phyloP scores from a whole-genome alignment of 2,888 invertebrate species.

The Microctonus hyperodae region DNA sequence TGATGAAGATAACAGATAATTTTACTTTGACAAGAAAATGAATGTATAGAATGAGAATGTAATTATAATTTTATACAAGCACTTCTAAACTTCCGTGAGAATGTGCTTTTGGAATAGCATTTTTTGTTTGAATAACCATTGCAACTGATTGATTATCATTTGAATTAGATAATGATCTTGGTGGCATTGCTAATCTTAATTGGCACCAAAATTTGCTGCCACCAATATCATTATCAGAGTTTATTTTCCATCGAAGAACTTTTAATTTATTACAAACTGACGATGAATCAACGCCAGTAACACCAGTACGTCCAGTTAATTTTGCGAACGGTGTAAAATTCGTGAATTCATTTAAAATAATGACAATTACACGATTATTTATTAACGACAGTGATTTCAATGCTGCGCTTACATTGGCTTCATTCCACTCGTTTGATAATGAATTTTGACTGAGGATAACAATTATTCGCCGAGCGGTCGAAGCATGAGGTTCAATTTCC shows the following conservation, averaged over 20 bases:
- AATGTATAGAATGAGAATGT: slow-evolving; percentile 44
- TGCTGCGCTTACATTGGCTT: slow-evolving; percentile 59
- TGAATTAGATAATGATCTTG: slow-evolving; percentile 49
- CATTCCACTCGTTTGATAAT: slow-evolving; percentile 64
- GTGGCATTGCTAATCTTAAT: slow-evolving; percentile 71
- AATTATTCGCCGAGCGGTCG: slow-evolving; percentile 65
- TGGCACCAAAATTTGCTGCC: slow-evolving; percentile 72
- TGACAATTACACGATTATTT: slow-evolving; percentile 57
- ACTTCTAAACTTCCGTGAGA: slow-evolving; percentile 61
- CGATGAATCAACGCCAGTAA: slow-evolving; percentile 64
- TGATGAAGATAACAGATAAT: slow-evolving; percentile 14
- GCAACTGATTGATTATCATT: slow-evolving; percentile 54
- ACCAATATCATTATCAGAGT: slow-evolving; percentile 48
- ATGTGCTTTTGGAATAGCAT: slow-evolving; percentile 53
- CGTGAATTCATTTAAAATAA: slow-evolving; percentile 63
- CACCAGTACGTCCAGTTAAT: slow-evolving; percentile 64
- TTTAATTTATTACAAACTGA: slow-evolving; percentile 47
- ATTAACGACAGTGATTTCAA: slow-evolving; percentile 63
- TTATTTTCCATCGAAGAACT: slow-evolving; percentile 50
- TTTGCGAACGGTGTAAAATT: slow-evolving; percentile 58
- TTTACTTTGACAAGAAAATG: slow-evolving; percentile 25
- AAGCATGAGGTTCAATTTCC: slow-evolving; percentile 66
- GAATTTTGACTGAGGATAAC: slow-evolving; percentile 65
- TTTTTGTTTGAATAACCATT: slow-evolving; percentile 58
- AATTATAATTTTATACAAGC: slow-evolving; percentile 53